These are phyloP conservation scores for Drosophila quadrilineata DNA, from an alignment of 1,140 invertebrate species.

Conservation along the genomic window DNA sequence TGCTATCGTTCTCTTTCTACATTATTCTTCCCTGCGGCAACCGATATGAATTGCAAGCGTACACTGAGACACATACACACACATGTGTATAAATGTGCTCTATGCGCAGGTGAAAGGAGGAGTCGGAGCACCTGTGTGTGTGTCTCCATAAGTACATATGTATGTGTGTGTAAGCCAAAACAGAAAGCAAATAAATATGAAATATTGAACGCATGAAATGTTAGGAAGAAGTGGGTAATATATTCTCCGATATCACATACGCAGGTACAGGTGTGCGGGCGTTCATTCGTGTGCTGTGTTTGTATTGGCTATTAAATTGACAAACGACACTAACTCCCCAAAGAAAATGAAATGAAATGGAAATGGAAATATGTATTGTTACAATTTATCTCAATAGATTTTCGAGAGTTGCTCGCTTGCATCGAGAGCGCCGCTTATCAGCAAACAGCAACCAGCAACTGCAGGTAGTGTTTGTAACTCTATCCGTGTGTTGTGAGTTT, in stretches of 20 bases:
- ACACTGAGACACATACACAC: background rate
- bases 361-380: slow-evolving; percentile 36
- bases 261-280: slow-evolving; percentile 11
- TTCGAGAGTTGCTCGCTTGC: slow-evolving; percentile 5
- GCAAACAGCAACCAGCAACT: too few species aligned
- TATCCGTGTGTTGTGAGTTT: slow-evolving; percentile 2
- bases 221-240: slow-evolving; percentile 71
- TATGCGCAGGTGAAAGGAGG: slow-evolving; percentile 33
- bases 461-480: slow-evolving; percentile 42
- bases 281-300: slow-evolving; percentile 14
- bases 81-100: slow-evolving; percentile 15
- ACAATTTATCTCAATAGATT: slow-evolving; percentile 74
- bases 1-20: too few species aligned
- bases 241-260: slow-evolving; percentile 50
- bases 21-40: background rate
- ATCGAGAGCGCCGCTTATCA: slow-evolving; percentile 52
- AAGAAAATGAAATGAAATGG: slow-evolving; percentile 56
- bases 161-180: slow-evolving; percentile 24
- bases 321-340: slow-evolving; percentile 19
- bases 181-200: slow-evolving; percentile 70
- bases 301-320: slow-evolving; percentile 63
- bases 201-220: slow-evolving; percentile 71
- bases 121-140: slow-evolving; percentile 15
- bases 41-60: slow-evolving; percentile 45
- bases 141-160: background rate